phyloP scores from a whole-genome alignment of 2,888 invertebrate species.

The Acheta domesticus region DNA sequence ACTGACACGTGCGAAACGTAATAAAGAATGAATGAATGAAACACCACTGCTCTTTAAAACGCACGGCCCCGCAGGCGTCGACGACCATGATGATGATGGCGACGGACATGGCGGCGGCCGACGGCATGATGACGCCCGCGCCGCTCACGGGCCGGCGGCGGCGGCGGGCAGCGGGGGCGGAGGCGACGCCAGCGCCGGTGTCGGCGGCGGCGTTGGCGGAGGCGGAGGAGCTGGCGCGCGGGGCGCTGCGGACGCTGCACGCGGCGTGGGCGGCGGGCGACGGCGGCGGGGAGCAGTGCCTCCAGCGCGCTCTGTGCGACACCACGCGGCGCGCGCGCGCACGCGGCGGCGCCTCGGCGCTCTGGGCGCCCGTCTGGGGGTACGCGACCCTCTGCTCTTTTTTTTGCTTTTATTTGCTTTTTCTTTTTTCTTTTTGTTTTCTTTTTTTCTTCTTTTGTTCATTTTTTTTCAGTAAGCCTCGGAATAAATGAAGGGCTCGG shows the following conservation, averaged over 20 bases:
- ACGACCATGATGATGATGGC: slow-evolving; percentile 47
- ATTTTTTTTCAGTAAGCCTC: too few species aligned
- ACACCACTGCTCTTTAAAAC: too few species aligned
- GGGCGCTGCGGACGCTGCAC: slow-evolving; percentile 56
- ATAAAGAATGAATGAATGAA: too few species aligned
- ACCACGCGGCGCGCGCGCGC: slow-evolving; percentile 62
- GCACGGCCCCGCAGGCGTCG: slow-evolving; percentile 27
- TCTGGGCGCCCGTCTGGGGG: slow-evolving; percentile 77
- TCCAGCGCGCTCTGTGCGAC: slow-evolving; percentile 62
- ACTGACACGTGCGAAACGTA: too few species aligned
- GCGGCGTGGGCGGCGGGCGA: slow-evolving; percentile 53
- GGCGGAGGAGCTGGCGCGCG: slow-evolving; percentile 56
- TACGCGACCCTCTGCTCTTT: slow-evolving; percentile 45
- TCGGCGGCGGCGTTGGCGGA: slow-evolving; percentile 45
- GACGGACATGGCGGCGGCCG: slow-evolving; percentile 44
- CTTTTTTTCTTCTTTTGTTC: too few species aligned
- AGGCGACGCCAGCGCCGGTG: slow-evolving; percentile 39
- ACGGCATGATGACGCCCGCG: background rate
- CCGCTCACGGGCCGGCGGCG: slow-evolving; percentile 27
- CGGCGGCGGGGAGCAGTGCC: slow-evolving; percentile 54
- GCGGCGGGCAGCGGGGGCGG: slow-evolving; percentile 42
- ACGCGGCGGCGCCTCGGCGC: slow-evolving; percentile 55
- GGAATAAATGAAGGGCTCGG: too few species aligned
- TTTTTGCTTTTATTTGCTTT: too few species aligned
- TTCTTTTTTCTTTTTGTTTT: too few species aligned